phyloP scores from a whole-genome alignment of 2,113 vertebrate species.

The Ciconia boyciana region DNA sequence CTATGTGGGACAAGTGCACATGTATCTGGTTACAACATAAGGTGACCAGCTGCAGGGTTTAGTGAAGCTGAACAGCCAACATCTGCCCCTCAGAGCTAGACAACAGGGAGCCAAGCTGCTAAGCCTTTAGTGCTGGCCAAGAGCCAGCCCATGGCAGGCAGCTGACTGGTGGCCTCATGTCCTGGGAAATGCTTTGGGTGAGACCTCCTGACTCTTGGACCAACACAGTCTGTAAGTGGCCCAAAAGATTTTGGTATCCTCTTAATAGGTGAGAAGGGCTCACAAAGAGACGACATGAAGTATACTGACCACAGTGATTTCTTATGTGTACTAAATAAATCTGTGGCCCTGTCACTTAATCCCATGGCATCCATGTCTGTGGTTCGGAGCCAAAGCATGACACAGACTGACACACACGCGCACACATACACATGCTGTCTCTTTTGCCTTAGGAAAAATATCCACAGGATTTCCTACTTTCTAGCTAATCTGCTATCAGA shows the following conservation, averaged over 20 bases:
- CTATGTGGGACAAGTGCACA: not conserved
- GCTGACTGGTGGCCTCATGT: not conserved
- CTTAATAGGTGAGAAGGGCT: not conserved
- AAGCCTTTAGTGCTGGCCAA: not conserved
- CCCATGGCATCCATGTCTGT: not conserved
- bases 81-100: not conserved
- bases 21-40: not conserved
- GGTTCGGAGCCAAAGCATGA: not conserved
- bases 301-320: not conserved
- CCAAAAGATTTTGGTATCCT: not conserved
- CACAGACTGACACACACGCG: not conserved
- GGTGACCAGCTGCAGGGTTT: slow-evolving; percentile 25
- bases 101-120: not conserved
- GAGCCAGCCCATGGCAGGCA: not conserved
- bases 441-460: not conserved
- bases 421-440: not conserved
- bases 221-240: not conserved
- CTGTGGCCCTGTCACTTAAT: not conserved
- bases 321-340: not conserved
- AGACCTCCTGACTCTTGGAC: not conserved
- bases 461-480: not conserved
- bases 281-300: not conserved
- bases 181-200: not conserved
- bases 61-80: not conserved
- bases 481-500: not conserved